Base-by-base conservation (phyloP, 2,888 invertebrate genomes). In the Mesochorus sp. region DNA sequence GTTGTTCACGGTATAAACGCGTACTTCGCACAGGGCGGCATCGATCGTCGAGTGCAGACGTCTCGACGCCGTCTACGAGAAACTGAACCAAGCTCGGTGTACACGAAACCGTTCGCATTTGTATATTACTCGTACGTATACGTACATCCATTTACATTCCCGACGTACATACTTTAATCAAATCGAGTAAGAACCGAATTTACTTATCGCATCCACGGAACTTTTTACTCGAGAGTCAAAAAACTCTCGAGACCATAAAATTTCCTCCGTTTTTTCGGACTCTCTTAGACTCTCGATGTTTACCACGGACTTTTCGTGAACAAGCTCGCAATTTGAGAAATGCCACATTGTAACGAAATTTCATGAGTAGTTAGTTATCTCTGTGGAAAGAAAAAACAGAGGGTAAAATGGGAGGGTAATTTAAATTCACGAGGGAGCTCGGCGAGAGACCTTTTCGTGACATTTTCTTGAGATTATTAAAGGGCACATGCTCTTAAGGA, bases 31-130 rank as follows among this genome's bases (percentile, higher is more conserved):
- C n/a, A 12, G 44, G 17, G 8, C 12, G 26, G 64, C 79, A 85
- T 85, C 81, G 85, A 86, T 85, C 81, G 80, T 51, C 28, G 80
- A 37, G 76, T 68, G 72, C 59, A 83, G 83, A 82, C 84, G 80
- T 83, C 75, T 79, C 74, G 83, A 82, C 83, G 84, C 82, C 81
- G 80, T 82, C 82, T 79, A 64, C 64, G 53, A 66, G 39, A 61
- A 57, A 70, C 28, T 37, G 12, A n/a, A n/a, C n/a, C n/a, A n/a
- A n/a, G n/a, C n/a, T n/a, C n/a, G n/a, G n/a, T n/a, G n/a, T n/a
- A n/a, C n/a, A n/a, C n/a, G n/a, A n/a, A n/a, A n/a, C n/a, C n/a
- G n/a, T n/a, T n/a, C n/a, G n/a, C n/a, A n/a, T 21, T 19, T 8
- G 34, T 28, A 12, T 17, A 19, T 55, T 57, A 19, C 6, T 5